phyloP scores from a whole-genome alignment of 2,113 vertebrate species.

The Rafetus swinhoei region DNA sequence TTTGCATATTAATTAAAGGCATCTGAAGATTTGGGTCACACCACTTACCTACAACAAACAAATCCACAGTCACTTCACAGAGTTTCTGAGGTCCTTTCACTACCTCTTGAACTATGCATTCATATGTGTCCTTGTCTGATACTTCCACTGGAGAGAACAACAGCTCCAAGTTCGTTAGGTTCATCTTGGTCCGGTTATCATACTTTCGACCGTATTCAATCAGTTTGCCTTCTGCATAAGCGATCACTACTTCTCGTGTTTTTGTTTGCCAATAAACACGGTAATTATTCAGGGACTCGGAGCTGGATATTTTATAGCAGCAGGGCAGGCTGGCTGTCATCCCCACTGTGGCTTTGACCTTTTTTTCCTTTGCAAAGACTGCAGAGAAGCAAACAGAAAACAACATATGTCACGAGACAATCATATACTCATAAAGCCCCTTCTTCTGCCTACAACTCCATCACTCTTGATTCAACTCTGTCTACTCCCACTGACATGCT shows the following conservation, averaged over 20 bases:
- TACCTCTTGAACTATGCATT: conserved; percentile 63
- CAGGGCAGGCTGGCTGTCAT: conserved; percentile 65
- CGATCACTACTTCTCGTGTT: not conserved
- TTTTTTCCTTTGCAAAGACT: conserved; percentile 52
- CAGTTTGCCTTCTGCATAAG: not conserved
- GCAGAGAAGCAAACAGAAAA: conserved; percentile 1
- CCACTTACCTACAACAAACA: conserved; percentile 76
- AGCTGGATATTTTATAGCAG: conserved; percentile 15
- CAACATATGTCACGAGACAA: not conserved
- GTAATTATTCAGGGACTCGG: not conserved
- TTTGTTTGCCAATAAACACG: conserved; percentile 80
- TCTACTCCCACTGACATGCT: not conserved
- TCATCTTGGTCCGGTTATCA: conserved; percentile 41
- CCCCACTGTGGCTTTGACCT: conserved; percentile 41
- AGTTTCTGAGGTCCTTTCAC: rapidly evolving
- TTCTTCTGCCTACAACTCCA: not conserved
- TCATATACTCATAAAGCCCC: not conserved
- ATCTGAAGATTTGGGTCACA: not conserved
- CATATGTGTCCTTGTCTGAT: conserved; percentile 67
- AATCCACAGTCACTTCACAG: not conserved
- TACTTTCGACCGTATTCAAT: rapidly evolving
- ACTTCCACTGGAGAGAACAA: conserved; percentile 47
- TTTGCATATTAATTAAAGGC: not conserved
- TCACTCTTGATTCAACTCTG: not conserved
- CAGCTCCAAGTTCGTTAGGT: conserved; percentile 60